A percentile compares a stretch with the other conserved stretches of the same genome.
Conservation (phyloP, 2,113 vertebrate species). For the Equus quagga region DNA sequence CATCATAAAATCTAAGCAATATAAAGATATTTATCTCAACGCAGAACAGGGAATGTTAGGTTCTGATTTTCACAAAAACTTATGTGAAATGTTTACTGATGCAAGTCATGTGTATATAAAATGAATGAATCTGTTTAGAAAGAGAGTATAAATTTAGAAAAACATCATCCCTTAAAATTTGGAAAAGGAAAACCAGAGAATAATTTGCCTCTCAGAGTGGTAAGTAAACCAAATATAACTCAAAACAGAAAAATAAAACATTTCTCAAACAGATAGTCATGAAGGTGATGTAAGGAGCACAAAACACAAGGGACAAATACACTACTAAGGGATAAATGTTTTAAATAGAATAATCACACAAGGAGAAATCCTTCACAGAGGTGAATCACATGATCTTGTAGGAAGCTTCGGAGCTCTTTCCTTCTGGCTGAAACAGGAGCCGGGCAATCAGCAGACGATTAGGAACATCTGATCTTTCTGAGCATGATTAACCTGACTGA, state of each 20-base stretch:
- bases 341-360: background rate
- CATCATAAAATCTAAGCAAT: constrained; percentile 13
- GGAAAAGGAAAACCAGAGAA: background rate
- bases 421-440: background rate
- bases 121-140: constrained; percentile 39
- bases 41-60: background rate
- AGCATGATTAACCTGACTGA: background rate
- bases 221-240: constrained; percentile 22
- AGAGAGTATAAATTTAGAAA: constrained; percentile 20
- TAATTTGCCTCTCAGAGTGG: background rate
- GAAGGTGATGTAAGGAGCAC: background rate
- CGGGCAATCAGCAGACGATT: background rate
- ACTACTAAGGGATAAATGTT: background rate
- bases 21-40: background rate
- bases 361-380: background rate
- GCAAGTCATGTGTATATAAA: background rate
- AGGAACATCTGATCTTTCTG: background rate
- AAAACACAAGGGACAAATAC: background rate
- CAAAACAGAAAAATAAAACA: constrained; percentile 48
- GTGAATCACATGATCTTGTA: background rate
- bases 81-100: constrained; percentile 37
- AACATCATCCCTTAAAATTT: constrained; percentile 16
- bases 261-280: background rate
- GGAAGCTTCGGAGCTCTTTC: background rate
- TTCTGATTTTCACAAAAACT: constrained; percentile 14